Conservation (phyloP, 2,797 vertebrate genomes). For the Pseudochirops corinnae region DNA sequence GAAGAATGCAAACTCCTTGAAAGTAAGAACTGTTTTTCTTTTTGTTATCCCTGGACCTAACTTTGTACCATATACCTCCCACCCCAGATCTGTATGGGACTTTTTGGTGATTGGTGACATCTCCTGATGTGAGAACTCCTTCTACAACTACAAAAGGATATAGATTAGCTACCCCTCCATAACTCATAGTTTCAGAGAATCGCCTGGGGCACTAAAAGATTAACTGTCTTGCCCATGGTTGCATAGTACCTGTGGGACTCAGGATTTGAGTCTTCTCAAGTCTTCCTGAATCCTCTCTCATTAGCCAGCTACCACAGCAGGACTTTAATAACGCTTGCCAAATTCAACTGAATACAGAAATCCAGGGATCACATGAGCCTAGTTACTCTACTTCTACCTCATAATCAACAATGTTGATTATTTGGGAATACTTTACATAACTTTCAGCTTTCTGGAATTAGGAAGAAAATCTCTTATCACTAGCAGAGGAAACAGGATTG, state of each 20-base stretch:
- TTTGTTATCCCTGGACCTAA: neutral
- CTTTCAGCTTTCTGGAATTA: conserved; percentile 14
- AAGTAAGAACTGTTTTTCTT: neutral
- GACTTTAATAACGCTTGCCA: neutral
- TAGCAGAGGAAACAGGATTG: conserved; percentile 30
- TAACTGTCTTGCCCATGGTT: neutral
- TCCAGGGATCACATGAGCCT: conserved; percentile 23
- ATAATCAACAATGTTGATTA: conserved; percentile 37
- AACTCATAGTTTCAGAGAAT: neutral
- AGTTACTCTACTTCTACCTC: conserved; percentile 8
- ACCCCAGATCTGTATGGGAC: neutral
- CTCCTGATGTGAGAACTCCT: no score
- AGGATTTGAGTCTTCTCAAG: neutral
- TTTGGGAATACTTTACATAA: conserved; percentile 42
- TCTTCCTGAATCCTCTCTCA: neutral
- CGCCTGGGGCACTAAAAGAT: neutral
- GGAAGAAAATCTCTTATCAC: conserved; percentile 16
- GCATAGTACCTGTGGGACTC: neutral
- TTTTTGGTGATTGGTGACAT: no score
- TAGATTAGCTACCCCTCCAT: neutral
- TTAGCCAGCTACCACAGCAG: neutral
- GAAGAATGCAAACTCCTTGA: neutral
- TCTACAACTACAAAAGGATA: neutral
- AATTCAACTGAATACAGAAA: neutral
- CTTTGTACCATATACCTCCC: neutral